Conservation (phyloP, 2,113 vertebrate species). For the Equus quagga region DNA sequence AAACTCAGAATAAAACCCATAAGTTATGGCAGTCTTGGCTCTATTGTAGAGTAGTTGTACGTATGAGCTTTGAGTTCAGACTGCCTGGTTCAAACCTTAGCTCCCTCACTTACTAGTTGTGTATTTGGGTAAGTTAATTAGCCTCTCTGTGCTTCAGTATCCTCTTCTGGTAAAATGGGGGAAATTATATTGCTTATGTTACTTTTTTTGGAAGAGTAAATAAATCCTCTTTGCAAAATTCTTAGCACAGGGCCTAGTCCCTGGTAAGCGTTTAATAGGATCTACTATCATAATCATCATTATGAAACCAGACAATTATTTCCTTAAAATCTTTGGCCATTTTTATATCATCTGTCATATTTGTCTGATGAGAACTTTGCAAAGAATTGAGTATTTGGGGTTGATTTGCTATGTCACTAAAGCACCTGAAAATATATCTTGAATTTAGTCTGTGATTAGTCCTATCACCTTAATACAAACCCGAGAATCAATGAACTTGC, state of each 20-base stretch:
- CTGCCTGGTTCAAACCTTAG: not conserved
- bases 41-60: not conserved
- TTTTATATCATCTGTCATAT: not conserved
- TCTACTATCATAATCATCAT: not conserved
- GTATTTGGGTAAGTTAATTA: not conserved
- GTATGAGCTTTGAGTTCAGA: not conserved
- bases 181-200: not conserved
- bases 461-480: not conserved
- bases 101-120: not conserved
- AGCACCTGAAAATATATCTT: not conserved
- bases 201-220: not conserved
- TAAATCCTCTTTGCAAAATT: slow-evolving; percentile 21
- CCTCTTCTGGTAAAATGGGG: not conserved
- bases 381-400: not conserved
- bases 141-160: not conserved
- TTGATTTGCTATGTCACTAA: slow-evolving; percentile 20
- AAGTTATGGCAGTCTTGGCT: not conserved
- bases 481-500: not conserved
- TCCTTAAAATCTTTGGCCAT: not conserved
- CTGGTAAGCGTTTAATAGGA: not conserved
- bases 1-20: not conserved
- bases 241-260: not conserved
- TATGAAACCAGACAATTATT: not conserved
- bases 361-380: not conserved
- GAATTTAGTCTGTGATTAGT: not conserved